Evolutionary conservation across 2,113 vertebrate species (phyloP), one percentile per base, ranked within the genome.

Genomic region (Ursus arctos): DNA sequence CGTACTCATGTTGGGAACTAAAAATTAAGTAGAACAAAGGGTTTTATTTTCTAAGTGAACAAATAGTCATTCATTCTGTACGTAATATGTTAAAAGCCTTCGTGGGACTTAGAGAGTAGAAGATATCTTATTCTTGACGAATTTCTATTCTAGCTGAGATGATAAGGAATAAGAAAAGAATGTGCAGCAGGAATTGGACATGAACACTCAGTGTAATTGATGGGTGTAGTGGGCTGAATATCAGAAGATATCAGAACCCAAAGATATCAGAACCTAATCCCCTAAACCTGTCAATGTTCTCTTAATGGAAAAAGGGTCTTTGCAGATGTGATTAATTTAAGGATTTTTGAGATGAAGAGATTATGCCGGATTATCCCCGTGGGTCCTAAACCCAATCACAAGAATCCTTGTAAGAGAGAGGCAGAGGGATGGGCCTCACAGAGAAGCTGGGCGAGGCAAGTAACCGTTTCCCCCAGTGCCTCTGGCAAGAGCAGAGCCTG

Each of bases 31-130:
- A 87, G 77, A 96, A 71, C 84, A 86, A 63, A 55, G n/a, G n/a
- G 18, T 61, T 85, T 90, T 77, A 63, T 95, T 87, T 94, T 97
- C 91, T 82, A 90, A 95, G 87, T 72, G 19, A 59, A 53, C 28
- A 65, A 69, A 63, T 74, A 53, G 31, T 19, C 16, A n/a, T 59
- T 43, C 51, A 2, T 82, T 92, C 51, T 61, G 47, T 72, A 55
- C n/a, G 15, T 61, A 84, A 95, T 82, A 65, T n/a, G n/a, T 86
- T 82, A 80, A 91, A 97, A 91, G 15, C 81, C 55, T 76, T 85
- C 22, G 11, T 1, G 9, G 43, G 49, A 74, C 33, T 95, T 92
- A 47, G 18, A 69, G 76, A 95, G 36, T 65, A 3, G 77, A 69
- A 79, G 79, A 92, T 22, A 65, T 69, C 43, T 89, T 74, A 31